These are phyloP conservation scores for Vandiemenella viatica DNA, from an alignment of 2,888 invertebrate genomes.

Conservation along the genomic window DNA sequence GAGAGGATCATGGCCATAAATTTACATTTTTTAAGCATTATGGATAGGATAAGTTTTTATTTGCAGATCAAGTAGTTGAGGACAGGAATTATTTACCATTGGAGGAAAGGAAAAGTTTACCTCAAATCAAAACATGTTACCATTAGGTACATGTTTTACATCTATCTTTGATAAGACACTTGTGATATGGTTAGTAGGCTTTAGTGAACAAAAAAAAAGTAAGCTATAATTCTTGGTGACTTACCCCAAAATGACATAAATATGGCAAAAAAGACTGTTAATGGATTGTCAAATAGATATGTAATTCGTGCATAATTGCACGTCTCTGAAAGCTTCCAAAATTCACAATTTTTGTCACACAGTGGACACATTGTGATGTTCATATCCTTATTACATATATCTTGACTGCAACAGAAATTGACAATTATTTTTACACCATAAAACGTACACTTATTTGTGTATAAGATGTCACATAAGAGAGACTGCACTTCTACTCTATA, in stretches of 20 bases:
- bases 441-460: background rate
- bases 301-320: conserved; percentile 57
- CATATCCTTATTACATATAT: conserved; percentile 38
- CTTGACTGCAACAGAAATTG: conserved; percentile 29
- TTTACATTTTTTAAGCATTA: too few species aligned
- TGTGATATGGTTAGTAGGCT: too few species aligned
- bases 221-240: too few species aligned
- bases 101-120: too few species aligned
- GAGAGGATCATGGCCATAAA: too few species aligned
- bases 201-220: too few species aligned
- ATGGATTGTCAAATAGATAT: conserved; percentile 69
- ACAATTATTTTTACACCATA: background rate
- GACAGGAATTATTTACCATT: too few species aligned
- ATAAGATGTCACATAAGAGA: background rate
- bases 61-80: too few species aligned
- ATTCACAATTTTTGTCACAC: conserved; percentile 60
- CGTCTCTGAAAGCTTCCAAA: conserved; percentile 53
- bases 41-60: too few species aligned
- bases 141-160: too few species aligned
- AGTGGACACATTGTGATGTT: conserved; percentile 65
- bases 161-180: too few species aligned
- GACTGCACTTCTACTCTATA: background rate
- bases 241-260: conserved; percentile 69
- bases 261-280: conserved; percentile 60
- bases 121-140: too few species aligned